Evolutionary conservation across 1,140 invertebrate genomes (phyloP), one percentile per base, ranked within the genome.

Genomic region (Agrilus planipennis): DNA sequence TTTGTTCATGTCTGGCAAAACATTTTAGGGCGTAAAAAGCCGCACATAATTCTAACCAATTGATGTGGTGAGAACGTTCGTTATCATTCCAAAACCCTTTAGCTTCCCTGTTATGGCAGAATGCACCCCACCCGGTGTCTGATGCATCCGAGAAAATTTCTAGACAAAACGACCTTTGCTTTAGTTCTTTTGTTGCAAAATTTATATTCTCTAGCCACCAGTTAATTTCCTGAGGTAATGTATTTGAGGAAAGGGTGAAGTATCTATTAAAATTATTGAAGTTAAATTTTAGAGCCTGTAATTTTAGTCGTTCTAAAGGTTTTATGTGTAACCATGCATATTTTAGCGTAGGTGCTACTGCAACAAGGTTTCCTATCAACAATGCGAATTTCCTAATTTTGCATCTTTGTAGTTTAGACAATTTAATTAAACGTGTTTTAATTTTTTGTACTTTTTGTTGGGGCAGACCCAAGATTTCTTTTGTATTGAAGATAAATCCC

Each of bases 111-210:
- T 40, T 46, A 29, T 53, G 29, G 39, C 38, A 52, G 30, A 23
- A 23, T 17, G 41, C 37, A 7, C 50, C 52, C 54, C 58, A 61
- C 7, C 58, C 55, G 4, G 52, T 44, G 2, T 20, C 7, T n/a
- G 54, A 58, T 3, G 52, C 48, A 31, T 60, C 52, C 3, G 54
- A 45, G 42, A 51, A 55, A 39, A 59, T 57, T 25, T 46, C 45
- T 25, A 51, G 17, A 6, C 11, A 39, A 53, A 19, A 44, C 34
- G 2, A 15, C 14, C 10, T 18, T 17, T 6, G 28, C 37, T 27
- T 53, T 49, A 21, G 3, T 34, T 34, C 21, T 46, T 37, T 14
- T 47, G 50, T 7, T 12, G 34, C 31, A 15, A 39, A 34, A 30
- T 21, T 17, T 20, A 55, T 46, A 35, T 54, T 42, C 16, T 25